phyloP scores from a whole-genome alignment of 2,797 vertebrate species.

The Capromys pilorides region DNA sequence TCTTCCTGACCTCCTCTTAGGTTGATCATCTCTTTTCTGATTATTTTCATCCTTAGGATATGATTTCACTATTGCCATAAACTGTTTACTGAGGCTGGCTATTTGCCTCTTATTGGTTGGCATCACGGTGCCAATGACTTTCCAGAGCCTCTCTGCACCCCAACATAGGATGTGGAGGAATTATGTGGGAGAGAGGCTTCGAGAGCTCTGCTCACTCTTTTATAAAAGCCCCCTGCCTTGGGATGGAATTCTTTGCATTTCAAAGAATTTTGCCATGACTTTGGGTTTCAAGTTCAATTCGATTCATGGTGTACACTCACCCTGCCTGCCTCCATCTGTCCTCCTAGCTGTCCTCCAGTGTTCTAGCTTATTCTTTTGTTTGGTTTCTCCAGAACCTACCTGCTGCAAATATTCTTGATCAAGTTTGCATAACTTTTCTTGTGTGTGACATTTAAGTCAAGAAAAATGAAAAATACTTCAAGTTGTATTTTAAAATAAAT shows the following conservation, averaged over 20 bases:
- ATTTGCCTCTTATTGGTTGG: neutral
- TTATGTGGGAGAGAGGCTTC: too few relatives aligned
- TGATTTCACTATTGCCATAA: neutral
- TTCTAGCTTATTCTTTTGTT: neutral
- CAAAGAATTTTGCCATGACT: neutral
- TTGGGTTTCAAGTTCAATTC: neutral
- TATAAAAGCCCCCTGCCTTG: too few relatives aligned
- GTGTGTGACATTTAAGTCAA: slow-evolving; percentile 10
- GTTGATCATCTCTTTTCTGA: slow-evolving; percentile 27
- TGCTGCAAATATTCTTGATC: slow-evolving; percentile 9
- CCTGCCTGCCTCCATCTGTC: neutral
- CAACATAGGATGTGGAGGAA: too few relatives aligned
- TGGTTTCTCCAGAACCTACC: slow-evolving; percentile 16
- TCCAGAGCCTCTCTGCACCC: too few relatives aligned
- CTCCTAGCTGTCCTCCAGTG: neutral
- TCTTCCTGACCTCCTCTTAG: slow-evolving; percentile 17
- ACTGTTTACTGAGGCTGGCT: slow-evolving; percentile 6
- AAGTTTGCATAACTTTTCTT: neutral
- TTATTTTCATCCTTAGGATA: slow-evolving; percentile 8
- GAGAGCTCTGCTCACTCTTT: too few relatives aligned
- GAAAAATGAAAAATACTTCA: slow-evolving; percentile 43
- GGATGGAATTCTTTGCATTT: neutral
- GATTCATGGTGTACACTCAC: neutral
- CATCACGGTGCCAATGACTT: too few relatives aligned
- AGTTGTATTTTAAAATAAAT: slow-evolving; percentile 23